Conservation (phyloP, 2,113 vertebrate genomes). For the Naja naja region DNA sequence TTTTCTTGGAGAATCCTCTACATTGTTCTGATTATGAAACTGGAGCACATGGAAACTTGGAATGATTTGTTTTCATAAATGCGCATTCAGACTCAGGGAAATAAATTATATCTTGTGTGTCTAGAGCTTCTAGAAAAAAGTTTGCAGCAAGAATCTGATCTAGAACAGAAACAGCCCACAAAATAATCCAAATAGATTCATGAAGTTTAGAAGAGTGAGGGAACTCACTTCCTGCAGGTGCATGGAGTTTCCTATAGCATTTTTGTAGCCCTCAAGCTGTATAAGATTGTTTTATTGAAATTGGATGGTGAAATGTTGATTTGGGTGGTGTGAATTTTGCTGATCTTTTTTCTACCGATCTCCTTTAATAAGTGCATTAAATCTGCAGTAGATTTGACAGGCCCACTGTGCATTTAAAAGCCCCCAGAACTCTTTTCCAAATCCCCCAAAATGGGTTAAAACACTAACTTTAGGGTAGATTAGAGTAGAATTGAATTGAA, state of each 20-base stretch:
- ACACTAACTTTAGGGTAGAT: background rate
- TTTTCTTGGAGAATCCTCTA: background rate
- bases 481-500: no score
- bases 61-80: background rate
- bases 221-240: background rate
- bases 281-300: background rate
- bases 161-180: background rate
- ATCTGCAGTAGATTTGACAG: background rate
- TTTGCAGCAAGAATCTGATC: background rate
- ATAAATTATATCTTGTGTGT: background rate
- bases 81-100: background rate
- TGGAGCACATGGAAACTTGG: background rate
- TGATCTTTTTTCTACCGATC: background rate
- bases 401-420: background rate
- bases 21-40: background rate
- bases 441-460: background rate
- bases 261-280: background rate
- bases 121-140: background rate
- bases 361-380: background rate
- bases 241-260: background rate
- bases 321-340: background rate
- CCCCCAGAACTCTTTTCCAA: background rate
- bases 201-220: background rate
- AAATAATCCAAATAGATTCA: background rate
- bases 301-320: background rate